Evolutionary conservation across 2,888 invertebrate genomes (phyloP), one percentile per base, ranked within the genome.

Genomic region (Xestia xanthographa): DNA sequence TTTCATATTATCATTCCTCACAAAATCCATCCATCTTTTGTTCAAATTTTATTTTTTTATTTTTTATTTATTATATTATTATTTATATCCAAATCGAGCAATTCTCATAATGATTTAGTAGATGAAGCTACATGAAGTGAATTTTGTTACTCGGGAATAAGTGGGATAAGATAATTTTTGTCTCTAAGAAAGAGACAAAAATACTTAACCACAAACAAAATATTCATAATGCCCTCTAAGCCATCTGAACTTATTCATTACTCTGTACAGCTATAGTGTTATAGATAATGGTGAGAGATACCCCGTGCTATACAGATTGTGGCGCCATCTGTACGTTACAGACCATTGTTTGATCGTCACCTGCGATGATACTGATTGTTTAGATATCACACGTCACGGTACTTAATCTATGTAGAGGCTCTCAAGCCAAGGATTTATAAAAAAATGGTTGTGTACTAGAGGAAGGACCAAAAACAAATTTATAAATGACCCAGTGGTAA

Each of bases 281-380:
- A 94, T 93, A 95, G 95, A 95, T 95, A 93, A 93, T 92, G 87
- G 90, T 87, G 91, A 90, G 90, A 91, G 95, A 95, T 95, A 95
- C 92, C 93, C 94, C 91, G 94, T 94, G 94, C 92, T 90, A 92
- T 94, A 94, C 91, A 90, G 91, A 90, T 89, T 89, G 90, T 91
- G 94, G 95, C 95, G 95, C 94, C 95, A 94, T 94, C 93, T 94
- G 93, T 90, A 88, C 77, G 65, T 75, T 77, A 79, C 56, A 79
- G 66, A 63, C 81, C 58, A 88, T 90, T 87, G 85, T 87, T 84
- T 87, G 77, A 77, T 75, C 79, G 84, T 87, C 88, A 88, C 89
- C 84, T 90, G 87, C 85, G 72, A 43, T 67, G 53, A 62, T 85
- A 71, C 58, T 20, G 82, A 81, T 77, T 80, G 66, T 41, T 53